Conservation (phyloP, 2,113 vertebrate species). For the Zootoca vivipara region DNA sequence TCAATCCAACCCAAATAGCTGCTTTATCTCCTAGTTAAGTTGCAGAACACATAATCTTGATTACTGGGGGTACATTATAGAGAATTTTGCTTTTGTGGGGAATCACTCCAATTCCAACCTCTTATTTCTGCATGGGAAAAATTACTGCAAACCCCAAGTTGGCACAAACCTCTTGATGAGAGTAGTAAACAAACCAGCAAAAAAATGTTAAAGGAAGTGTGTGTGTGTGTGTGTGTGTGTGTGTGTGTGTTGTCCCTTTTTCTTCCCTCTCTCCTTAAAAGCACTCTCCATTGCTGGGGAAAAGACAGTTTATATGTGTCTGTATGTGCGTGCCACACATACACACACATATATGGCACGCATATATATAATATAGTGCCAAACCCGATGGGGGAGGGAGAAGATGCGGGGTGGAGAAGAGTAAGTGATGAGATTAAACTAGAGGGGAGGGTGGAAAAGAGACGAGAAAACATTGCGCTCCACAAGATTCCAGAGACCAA, state of each 20-base stretch:
- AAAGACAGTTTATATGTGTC: background rate
- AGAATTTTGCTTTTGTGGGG: background rate
- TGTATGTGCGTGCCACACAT: background rate
- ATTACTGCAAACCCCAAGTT: conserved; percentile 39
- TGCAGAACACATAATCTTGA: background rate
- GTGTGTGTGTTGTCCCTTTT: background rate
- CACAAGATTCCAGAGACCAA: background rate
- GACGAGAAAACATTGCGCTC: background rate
- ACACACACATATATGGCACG: background rate
- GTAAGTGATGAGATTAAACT: background rate
- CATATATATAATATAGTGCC: conserved; percentile 17
- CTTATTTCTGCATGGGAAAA: background rate
- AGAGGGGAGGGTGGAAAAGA: too few relatives aligned
- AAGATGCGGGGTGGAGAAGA: background rate
- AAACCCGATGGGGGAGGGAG: background rate
- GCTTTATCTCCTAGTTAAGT: background rate
- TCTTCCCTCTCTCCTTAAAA: background rate
- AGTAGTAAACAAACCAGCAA: background rate
- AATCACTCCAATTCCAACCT: background rate
- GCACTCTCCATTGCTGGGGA: background rate
- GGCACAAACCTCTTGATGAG: background rate
- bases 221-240: background rate
- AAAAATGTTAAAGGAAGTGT: background rate
- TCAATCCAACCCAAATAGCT: background rate
- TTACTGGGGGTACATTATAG: background rate